These are phyloP conservation scores for Enteromius unitaeniatus DNA, from an alignment of 2,797 vertebrate species.

Conservation along the genomic window DNA sequence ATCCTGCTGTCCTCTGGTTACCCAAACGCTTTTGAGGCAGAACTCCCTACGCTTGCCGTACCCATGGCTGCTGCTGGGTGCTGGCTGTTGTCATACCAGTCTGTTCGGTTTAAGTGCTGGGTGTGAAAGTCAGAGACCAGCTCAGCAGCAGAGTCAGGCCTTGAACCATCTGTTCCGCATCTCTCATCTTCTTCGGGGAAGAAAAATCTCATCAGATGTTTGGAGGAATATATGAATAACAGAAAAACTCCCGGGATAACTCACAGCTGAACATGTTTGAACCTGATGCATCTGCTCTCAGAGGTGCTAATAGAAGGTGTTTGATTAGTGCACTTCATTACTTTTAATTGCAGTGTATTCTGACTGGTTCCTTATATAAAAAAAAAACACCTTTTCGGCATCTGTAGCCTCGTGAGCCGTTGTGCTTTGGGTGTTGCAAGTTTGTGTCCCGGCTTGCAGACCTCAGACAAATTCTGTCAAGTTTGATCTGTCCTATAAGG, in stretches of 20 bases:
- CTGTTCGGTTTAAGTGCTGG: slow-evolving; percentile 18
- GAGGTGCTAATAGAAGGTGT: slow-evolving; percentile 9
- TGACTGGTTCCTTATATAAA: not conserved
- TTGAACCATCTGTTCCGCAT: slow-evolving; percentile 35
- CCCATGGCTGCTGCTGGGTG: slow-evolving; percentile 21
- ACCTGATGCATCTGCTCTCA: not conserved
- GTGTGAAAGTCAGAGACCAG: slow-evolving; percentile 18
- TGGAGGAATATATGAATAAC: slow-evolving; percentile 1
- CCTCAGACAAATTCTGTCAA: no score
- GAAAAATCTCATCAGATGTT: slow-evolving; percentile 16
- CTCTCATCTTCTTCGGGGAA: slow-evolving; percentile 30
- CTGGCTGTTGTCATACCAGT: slow-evolving; percentile 27
- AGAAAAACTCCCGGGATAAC: not conserved
- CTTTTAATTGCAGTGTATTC: slow-evolving; percentile 12
- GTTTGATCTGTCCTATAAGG: no score
- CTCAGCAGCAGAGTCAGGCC: not conserved
- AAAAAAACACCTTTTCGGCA: not conserved
- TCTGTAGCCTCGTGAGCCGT: no score
- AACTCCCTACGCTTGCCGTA: not conserved
- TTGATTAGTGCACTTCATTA: slow-evolving; percentile 22
- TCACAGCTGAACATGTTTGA: slow-evolving; percentile 5
- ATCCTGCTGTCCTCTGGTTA: slow-evolving; percentile 11
- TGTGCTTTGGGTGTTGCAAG: no score
- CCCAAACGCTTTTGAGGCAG: slow-evolving; percentile 9
- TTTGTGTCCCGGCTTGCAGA: no score